Evolutionary conservation across 2,797 vertebrate genomes (phyloP), one percentile per base, ranked within the genome.

Genomic region (Galaxias olidus): DNA sequence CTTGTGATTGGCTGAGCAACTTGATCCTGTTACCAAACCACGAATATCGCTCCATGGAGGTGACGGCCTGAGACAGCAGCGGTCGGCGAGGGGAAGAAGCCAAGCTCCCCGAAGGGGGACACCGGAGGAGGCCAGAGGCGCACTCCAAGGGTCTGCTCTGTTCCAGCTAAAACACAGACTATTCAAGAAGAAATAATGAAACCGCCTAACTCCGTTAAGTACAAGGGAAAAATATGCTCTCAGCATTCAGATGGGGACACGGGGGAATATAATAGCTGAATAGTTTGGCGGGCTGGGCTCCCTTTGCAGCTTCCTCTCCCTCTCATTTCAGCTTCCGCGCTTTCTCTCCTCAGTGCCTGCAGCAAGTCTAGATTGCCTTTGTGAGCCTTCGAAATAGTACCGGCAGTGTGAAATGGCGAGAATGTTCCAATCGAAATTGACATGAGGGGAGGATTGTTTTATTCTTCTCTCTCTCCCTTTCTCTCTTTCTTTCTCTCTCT

Each of bases 401-500:
- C 60, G 61, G 72, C 45, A 45, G 80, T 84, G 85, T 78, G 75
- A 90, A 89, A 91, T 84, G 83, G 77, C 78, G 81, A 84, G 77
- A 90, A 88, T 85, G 87, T 85, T 84, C 78, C 86, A 82, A 82
- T 89, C 80, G 75, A 81, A 88, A 87, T 74, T 74, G 78, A 89
- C 86, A 89, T 83, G 82, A 86, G 76, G 69, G 76, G 66, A 52
- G 73, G 70, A 87, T 87, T 87, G 82, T 88, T 91, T 84, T 73
- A 81, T 80, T 81, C 71, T 71, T 75, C 69, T 48, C 54, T 48
- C 61, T 63, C 10, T 58, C 18, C 19, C 40, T 19, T 19, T 41
- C 10, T 13, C 43, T 55, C 48, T 46, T 13, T 64, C 19, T 44
- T 18, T 55, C 53, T 48, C 13, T 48, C 58, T 9, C 48, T 50